Evolutionary conservation across 2,113 vertebrate genomes (phyloP).

Genomic region (Rhea pennata): DNA sequence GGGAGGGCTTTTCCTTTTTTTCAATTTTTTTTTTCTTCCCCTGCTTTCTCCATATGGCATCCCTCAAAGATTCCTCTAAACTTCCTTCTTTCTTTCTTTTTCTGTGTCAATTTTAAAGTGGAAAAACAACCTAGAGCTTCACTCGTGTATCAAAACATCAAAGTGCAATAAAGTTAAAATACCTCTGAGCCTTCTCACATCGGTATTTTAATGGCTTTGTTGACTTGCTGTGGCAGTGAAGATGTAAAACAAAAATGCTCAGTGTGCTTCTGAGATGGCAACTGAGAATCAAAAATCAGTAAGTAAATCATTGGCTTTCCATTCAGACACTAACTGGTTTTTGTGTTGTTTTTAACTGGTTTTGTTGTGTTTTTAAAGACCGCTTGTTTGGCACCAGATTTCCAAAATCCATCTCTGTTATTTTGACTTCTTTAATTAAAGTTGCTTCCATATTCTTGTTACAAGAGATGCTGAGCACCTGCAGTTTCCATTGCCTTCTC

Average conservation of each 20-base stretch:
- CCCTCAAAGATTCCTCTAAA: background rate
- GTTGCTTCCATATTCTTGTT: background rate
- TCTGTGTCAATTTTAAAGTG: background rate
- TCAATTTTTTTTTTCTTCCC: background rate
- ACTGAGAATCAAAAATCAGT: background rate
- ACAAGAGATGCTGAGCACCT: background rate
- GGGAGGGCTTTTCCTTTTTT: background rate
- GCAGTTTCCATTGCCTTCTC: background rate
- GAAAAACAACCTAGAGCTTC: background rate
- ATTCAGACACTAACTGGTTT: background rate
- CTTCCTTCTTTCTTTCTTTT: too few species aligned
- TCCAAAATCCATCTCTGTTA: background rate
- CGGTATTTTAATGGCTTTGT: background rate
- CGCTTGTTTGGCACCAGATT: background rate
- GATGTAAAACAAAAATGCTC: background rate
- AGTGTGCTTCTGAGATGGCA: background rate
- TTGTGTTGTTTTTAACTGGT: background rate
- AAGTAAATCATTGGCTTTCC: background rate
- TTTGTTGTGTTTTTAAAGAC: background rate
- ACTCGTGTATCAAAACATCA: background rate
- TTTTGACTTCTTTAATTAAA: background rate
- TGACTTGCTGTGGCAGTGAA: background rate
- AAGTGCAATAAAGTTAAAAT: background rate
- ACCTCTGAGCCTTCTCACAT: background rate
- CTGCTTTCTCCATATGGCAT: background rate